Percentiles rank a stretch among this genome's conserved stretches.
Evolutionary conservation across 2,888 invertebrate genomes (phyloP).

Genomic region (Callosobruchus maculatus): DNA sequence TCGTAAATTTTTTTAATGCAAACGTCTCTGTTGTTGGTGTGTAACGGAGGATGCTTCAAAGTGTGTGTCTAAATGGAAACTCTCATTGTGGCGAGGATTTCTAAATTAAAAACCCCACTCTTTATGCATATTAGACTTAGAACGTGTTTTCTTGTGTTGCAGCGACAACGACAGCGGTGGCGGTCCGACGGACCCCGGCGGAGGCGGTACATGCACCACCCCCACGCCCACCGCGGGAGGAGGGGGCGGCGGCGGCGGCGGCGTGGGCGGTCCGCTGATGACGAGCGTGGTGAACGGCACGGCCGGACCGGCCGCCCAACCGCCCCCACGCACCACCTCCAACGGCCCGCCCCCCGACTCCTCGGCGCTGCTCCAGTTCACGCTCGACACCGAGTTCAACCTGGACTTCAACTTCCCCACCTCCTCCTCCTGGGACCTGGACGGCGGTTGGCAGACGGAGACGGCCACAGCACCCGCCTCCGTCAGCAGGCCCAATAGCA

Average conservation of each 20-base stretch:
- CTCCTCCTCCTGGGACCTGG: constrained; percentile 61
- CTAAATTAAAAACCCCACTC: too few species aligned
- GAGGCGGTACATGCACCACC: constrained; percentile 35
- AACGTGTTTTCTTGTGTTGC: constrained; percentile 16
- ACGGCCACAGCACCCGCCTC: not conserved
- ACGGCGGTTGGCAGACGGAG: constrained; percentile 17
- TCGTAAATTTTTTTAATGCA: too few species aligned
- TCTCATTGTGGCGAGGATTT: not conserved
- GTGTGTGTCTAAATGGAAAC: not conserved
- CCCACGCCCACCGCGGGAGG: not conserved
- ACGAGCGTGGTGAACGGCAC: constrained; percentile 68
- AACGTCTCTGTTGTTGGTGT: too few species aligned
- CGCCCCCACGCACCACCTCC: not conserved
- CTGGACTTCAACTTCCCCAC: constrained; percentile 54
- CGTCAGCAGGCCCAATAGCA: not conserved
- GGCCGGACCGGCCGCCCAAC: constrained; percentile 24
- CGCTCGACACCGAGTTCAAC: constrained; percentile 45
- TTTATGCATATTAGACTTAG: too few species aligned
- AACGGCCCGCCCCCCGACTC: constrained; percentile 35
- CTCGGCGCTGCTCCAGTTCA: constrained; percentile 20
- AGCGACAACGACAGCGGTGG: constrained; percentile 41
- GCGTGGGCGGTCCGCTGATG: constrained; percentile 70
- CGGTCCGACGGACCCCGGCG: constrained; percentile 42
- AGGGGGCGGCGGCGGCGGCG: constrained; percentile 56
- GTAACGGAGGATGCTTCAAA: too few species aligned